phyloP scores from a whole-genome alignment of 1,140 invertebrate genomes.

The Bombus impatiens region DNA sequence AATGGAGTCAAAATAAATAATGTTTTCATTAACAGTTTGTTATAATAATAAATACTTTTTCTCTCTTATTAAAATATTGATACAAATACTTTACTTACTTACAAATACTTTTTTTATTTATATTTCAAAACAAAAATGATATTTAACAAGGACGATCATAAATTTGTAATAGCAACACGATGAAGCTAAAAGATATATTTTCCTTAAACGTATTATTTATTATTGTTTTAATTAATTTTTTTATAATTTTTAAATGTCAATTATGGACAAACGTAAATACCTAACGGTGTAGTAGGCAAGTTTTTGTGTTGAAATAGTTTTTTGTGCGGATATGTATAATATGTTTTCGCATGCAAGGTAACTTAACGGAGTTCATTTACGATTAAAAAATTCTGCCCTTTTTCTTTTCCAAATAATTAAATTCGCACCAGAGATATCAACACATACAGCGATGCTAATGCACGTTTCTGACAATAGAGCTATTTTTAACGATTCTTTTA shows the following conservation, averaged over 20 bases:
- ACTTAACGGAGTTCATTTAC: not conserved
- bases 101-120: not conserved
- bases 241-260: not conserved
- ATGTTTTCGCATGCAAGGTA: not conserved
- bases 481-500: not conserved
- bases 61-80: conserved; percentile 12
- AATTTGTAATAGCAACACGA: not conserved
- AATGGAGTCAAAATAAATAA: conserved; percentile 29
- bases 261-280: not conserved
- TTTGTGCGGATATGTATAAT: not conserved
- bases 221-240: not conserved
- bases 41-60: conserved; percentile 32
- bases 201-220: not conserved
- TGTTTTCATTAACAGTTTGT: conserved; percentile 34
- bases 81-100: not conserved
- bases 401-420: not conserved
- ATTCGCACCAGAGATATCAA: not conserved
- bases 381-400: not conserved
- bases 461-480: not conserved
- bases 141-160: not conserved
- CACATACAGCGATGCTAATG: no score
- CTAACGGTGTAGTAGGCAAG: not conserved
- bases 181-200: not conserved
- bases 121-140: not conserved
- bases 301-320: not conserved